Percentiles rank a stretch among this genome's conserved stretches.
Conservation (phyloP, 2,113 vertebrate genomes). For the Alligator sinensis region DNA sequence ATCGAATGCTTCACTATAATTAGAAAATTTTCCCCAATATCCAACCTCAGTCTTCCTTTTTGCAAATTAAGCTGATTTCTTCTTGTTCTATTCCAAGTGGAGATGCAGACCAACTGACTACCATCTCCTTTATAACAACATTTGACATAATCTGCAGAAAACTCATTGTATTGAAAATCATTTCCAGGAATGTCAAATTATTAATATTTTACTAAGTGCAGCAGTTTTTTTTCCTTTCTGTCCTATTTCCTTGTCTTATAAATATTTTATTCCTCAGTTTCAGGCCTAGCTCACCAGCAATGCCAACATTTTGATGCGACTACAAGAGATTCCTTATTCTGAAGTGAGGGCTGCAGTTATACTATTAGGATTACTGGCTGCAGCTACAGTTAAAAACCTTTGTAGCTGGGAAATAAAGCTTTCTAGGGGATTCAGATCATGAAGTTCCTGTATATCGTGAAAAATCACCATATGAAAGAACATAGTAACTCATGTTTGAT, state of each 20-base stretch:
- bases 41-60: too few relatives aligned
- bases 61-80: too few relatives aligned
- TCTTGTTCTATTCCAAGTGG: too few relatives aligned
- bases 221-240: not conserved
- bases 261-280: not conserved
- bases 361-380: not conserved
- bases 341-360: not conserved
- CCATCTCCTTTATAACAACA: too few relatives aligned
- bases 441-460: not conserved
- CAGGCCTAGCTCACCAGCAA: not conserved
- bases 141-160: not conserved
- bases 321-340: not conserved
- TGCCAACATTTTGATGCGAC: not conserved
- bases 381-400: not conserved
- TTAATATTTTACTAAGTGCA: not conserved
- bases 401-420: not conserved
- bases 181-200: not conserved
- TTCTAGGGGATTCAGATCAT: not conserved
- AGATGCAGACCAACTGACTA: too few relatives aligned
- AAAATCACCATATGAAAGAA: not conserved
- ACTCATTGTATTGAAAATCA: not conserved
- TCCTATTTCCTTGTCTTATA: not conserved
- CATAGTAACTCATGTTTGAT: not conserved
- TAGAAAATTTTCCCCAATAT: too few relatives aligned
- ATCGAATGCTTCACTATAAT: too few relatives aligned